These are phyloP conservation scores for Antrozous pallidus DNA, from an alignment of 2,797 vertebrate species.

Conservation along the genomic window DNA sequence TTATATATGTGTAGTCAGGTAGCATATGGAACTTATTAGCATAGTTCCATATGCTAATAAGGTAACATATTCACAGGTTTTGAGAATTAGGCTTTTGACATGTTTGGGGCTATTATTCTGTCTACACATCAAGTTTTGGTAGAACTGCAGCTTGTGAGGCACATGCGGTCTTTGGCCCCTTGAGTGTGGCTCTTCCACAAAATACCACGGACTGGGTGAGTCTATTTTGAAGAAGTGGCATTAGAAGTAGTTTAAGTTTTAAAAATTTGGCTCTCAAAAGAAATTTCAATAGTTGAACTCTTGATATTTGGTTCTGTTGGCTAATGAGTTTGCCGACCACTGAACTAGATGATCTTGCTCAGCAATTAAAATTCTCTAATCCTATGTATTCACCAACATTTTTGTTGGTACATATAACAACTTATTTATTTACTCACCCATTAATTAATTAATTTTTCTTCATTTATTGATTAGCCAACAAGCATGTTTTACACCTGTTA, in stretches of 20 bases:
- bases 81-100: neutral
- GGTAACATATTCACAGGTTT: neutral
- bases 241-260: no score
- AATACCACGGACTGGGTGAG: no score
- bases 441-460: neutral
- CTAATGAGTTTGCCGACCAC: no score
- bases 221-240: no score
- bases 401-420: neutral
- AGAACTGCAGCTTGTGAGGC: no score
- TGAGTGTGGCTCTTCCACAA: no score
- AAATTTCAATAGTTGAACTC: no score
- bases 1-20: neutral
- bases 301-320: no score
- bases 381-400: neutral
- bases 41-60: neutral
- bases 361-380: neutral
- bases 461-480: neutral
- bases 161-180: no score
- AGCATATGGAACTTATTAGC: no score
- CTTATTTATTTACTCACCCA: neutral
- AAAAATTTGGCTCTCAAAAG: no score
- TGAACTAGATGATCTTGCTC: no score
- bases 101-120: neutral
- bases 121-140: neutral
- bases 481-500: neutral